phyloP scores from a whole-genome alignment of 2,888 invertebrate genomes.

The Atherix ibis region DNA sequence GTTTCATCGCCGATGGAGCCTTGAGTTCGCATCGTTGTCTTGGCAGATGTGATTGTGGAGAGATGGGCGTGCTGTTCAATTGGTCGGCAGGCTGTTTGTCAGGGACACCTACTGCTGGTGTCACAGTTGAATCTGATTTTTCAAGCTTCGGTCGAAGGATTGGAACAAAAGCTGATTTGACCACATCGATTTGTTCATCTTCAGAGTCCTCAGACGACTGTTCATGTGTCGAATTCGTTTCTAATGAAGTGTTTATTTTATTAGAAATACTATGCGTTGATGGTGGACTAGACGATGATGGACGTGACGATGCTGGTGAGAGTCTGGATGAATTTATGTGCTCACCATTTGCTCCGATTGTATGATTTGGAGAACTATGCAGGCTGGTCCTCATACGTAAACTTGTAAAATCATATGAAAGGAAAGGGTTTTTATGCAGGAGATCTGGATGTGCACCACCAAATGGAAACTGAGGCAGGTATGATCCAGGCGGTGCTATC shows the following conservation, averaged over 20 bases:
- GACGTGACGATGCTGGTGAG: conserved; percentile 29
- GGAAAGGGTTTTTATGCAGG: conserved; percentile 39
- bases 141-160: conserved; percentile 35
- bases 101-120: conserved; percentile 12
- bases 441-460: conserved; percentile 35
- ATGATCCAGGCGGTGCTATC: conserved; percentile 40
- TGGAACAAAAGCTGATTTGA: conserved; percentile 58
- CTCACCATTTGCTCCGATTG: conserved; percentile 20
- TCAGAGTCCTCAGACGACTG: conserved; percentile 44
- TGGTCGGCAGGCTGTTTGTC: conserved; percentile 18
- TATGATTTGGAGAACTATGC: conserved; percentile 17
- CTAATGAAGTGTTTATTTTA: conserved; percentile 39
- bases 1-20: conserved; percentile 40
- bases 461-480: conserved; percentile 42
- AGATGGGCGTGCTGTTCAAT: conserved; percentile 31
- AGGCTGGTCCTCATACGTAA: conserved; percentile 21
- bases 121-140: conserved; percentile 28
- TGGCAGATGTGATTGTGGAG: conserved; percentile 40
- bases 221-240: conserved; percentile 44
- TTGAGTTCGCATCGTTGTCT: conserved; percentile 38
- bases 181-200: conserved; percentile 59
- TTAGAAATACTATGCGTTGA: conserved; percentile 14
- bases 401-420: conserved; percentile 39
- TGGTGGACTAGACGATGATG: conserved; percentile 28
- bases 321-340: conserved; percentile 18